Conservation (phyloP, 2,888 invertebrate genomes). For the Seira musarum region DNA sequence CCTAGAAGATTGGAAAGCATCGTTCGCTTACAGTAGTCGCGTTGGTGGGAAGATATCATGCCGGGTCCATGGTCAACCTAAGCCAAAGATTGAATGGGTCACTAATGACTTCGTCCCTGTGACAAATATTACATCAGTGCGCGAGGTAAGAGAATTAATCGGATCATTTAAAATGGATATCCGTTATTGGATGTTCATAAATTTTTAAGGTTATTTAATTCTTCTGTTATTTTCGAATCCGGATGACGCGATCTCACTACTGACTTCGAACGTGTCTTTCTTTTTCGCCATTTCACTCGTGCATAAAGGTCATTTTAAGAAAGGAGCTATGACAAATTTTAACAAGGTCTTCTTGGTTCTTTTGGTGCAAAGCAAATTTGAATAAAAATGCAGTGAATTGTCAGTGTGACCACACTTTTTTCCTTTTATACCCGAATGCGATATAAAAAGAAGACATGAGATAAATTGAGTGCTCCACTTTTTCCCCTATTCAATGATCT, state of each 20-base stretch:
- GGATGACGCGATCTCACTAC: too few species aligned
- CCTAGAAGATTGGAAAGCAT: constrained; percentile 66
- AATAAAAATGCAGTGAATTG: not conserved
- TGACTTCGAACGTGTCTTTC: too few species aligned
- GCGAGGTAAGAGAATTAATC: constrained; percentile 64
- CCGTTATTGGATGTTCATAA: too few species aligned
- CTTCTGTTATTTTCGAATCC: too few species aligned
- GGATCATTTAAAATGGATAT: not conserved
- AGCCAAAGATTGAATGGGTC: constrained; percentile 67
- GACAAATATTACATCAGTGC: constrained; percentile 63
- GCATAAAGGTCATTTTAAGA: too few species aligned
- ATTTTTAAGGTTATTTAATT: too few species aligned
- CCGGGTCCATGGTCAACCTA: constrained; percentile 66
- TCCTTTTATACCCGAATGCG: constrained; percentile 11
- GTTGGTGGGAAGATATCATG: constrained; percentile 66
- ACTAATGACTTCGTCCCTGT: constrained; percentile 68
- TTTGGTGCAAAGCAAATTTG: not conserved
- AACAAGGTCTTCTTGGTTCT: not conserved
- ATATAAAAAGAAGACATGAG: constrained; percentile 29
- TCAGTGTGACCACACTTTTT: not conserved
- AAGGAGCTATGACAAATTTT: not conserved
- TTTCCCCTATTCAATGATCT: too few species aligned
- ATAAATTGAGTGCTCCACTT: too few species aligned
- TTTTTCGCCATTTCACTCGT: too few species aligned
- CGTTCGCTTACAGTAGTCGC: constrained; percentile 65